Evolutionary conservation across 2,113 vertebrate genomes (phyloP).

Genomic region (Notothenia coriiceps): DNA sequence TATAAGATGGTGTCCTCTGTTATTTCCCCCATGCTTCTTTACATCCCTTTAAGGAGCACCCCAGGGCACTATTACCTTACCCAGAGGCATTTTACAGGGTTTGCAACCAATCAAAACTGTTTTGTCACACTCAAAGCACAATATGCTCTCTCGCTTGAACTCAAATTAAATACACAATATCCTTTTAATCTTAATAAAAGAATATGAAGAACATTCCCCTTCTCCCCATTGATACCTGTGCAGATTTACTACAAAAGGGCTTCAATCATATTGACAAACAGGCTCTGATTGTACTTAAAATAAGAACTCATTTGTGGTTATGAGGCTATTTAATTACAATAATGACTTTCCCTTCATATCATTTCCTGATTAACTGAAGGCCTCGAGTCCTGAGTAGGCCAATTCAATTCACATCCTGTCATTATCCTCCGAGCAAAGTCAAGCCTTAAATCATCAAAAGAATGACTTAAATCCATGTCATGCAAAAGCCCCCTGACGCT

Average conservation of each 20-base stretch:
- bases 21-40: neutral
- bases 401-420: constrained; percentile 36
- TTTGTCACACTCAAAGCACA: too few relatives aligned
- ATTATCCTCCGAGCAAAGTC: constrained; percentile 23
- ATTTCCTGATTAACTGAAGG: constrained; percentile 20
- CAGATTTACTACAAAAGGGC: neutral
- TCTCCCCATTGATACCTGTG: neutral
- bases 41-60: neutral
- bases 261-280: constrained; percentile 1
- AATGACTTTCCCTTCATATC: constrained; percentile 1
- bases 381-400: constrained; percentile 38
- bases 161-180: neutral
- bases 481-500: constrained; percentile 23
- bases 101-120: too few relatives aligned
- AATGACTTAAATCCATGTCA: constrained; percentile 54
- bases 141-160: too few relatives aligned
- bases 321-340: constrained; percentile 21
- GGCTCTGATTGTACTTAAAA: neutral
- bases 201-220: neutral
- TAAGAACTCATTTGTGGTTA: constrained; percentile 3
- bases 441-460: constrained; percentile 54
- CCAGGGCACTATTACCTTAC: neutral
- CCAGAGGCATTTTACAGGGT: neutral
- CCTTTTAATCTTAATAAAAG: neutral
- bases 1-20: neutral